These are phyloP conservation scores for Manis javanica DNA, from an alignment of 2,797 vertebrate species.

Conservation along the genomic window DNA sequence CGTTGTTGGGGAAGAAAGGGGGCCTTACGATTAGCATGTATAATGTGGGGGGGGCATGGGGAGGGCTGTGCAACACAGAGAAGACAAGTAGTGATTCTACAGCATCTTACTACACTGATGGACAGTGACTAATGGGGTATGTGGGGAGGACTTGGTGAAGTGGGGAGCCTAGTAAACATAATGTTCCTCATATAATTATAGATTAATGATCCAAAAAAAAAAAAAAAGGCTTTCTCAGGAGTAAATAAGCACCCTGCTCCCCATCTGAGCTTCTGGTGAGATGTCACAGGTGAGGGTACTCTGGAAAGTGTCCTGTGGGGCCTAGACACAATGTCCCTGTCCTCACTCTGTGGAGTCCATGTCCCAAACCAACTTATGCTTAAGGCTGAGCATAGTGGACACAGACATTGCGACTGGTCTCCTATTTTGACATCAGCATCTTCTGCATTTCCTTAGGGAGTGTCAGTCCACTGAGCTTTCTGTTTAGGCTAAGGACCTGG, in stretches of 20 bases:
- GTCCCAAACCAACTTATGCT: not conserved
- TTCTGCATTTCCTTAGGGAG: not conserved
- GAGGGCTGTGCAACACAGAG: no score
- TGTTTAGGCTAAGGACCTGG: not conserved
- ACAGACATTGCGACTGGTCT: not conserved
- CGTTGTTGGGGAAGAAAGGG: no score
- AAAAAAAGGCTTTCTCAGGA: not conserved
- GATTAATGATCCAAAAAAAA: not conserved
- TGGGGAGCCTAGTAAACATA: no score
- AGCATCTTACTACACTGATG: no score
- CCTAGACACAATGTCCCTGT: not conserved
- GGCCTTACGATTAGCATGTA: no score
- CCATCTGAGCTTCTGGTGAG: not conserved
- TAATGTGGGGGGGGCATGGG: no score
- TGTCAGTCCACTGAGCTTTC: not conserved
- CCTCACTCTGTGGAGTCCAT: not conserved
- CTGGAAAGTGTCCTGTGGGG: not conserved
- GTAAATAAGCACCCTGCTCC: not conserved
- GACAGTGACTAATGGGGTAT: no score
- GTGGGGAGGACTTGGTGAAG: no score
- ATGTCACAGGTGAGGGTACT: not conserved
- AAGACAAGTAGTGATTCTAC: no score
- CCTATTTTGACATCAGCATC: not conserved
- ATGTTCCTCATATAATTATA: no score
- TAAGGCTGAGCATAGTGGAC: not conserved